These are phyloP conservation scores for Ceramica pisi DNA, from an alignment of 2,888 invertebrate genomes.

Conservation along the genomic window DNA sequence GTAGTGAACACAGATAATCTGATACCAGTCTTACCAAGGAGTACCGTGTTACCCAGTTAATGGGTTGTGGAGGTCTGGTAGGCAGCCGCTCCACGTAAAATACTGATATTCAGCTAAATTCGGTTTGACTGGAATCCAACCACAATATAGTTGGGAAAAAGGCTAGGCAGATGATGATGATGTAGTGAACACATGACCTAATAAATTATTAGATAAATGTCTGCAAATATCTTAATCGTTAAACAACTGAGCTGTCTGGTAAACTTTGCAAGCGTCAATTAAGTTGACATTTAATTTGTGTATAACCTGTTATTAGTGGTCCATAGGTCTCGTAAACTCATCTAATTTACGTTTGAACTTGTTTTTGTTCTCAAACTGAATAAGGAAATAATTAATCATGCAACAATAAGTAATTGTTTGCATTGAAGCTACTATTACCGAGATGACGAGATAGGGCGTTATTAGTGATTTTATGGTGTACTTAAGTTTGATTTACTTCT, in stretches of 20 bases:
- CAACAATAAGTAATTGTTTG: constrained; percentile 62
- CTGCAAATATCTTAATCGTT: constrained; percentile 20
- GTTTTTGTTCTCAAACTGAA: constrained; percentile 67
- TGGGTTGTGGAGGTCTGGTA: too few species aligned
- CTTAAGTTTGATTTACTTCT: constrained; percentile 67
- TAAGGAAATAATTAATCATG: constrained; percentile 71
- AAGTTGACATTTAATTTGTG: constrained; percentile 62
- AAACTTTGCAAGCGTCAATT: constrained; percentile 40
- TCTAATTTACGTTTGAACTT: constrained; percentile 61
- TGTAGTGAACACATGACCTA: neutral
- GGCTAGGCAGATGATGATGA: too few species aligned
- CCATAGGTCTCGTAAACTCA: constrained; percentile 58
- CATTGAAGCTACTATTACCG: constrained; percentile 62
- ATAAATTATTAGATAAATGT: too few species aligned
- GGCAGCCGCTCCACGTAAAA: too few species aligned
- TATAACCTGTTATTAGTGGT: constrained; percentile 61
- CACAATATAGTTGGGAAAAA: too few species aligned
- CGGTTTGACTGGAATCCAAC: too few species aligned
- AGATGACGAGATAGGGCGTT: constrained; percentile 59
- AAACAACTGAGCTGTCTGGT: constrained; percentile 8
- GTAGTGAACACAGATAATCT: too few species aligned
- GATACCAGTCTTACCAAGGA: too few species aligned
- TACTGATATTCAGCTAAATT: too few species aligned
- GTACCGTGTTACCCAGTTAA: too few species aligned
- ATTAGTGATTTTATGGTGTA: constrained; percentile 69